Evolutionary conservation across 2,113 vertebrate genomes (phyloP).

Genomic region (Catharus fuscescens): DNA sequence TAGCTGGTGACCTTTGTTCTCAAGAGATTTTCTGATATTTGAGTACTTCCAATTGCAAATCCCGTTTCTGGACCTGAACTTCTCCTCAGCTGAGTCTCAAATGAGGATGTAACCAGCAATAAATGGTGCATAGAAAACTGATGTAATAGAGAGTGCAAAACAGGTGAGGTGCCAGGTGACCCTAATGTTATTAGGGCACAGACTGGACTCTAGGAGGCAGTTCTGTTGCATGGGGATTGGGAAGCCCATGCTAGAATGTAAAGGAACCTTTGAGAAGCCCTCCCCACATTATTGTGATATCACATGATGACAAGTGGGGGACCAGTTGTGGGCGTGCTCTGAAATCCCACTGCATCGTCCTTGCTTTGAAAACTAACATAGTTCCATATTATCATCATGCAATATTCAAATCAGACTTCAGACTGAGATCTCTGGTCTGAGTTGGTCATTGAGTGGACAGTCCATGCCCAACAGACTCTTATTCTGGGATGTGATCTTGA

Average conservation of each 20-base stretch:
- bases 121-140: not conserved
- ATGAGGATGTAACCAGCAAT: not conserved
- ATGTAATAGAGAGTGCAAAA: not conserved
- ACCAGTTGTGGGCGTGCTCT: not conserved
- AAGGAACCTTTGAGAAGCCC: not conserved
- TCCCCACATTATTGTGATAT: not conserved
- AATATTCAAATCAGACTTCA: not conserved
- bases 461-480: rapidly evolving
- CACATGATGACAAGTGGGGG: not conserved
- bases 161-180: not conserved
- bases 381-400: not conserved
- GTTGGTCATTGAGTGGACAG: not conserved
- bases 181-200: rapidly evolving
- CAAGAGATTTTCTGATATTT: not conserved
- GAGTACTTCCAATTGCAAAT: not conserved
- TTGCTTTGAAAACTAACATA: not conserved
- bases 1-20: not conserved
- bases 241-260: not conserved
- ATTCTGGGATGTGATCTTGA: not conserved
- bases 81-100: not conserved
- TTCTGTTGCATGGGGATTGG: not conserved
- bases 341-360: not conserved
- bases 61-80: not conserved
- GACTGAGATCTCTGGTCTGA: not conserved
- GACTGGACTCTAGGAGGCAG: not conserved